A percentile compares a stretch with the other conserved stretches of the same genome.
Evolutionary conservation across 2,113 vertebrate species (phyloP).

Genomic region (Scophthalmus maximus): DNA sequence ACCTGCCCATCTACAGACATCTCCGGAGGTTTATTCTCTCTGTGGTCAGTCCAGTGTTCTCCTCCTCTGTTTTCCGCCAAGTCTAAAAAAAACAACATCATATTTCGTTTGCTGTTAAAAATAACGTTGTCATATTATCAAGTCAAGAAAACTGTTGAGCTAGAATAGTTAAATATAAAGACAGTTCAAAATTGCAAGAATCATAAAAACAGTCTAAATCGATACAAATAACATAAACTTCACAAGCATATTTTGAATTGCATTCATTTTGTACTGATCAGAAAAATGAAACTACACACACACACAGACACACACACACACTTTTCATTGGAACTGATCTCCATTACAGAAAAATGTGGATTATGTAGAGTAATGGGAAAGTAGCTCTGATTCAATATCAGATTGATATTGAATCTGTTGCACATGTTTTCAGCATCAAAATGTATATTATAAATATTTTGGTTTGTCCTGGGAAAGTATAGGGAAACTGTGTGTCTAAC

Average conservation of each 20-base stretch:
- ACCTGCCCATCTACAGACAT: slow-evolving; percentile 95
- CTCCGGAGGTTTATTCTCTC: slow-evolving; percentile 96
- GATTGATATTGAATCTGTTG: neutral
- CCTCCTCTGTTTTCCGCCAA: neutral
- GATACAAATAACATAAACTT: too few relatives aligned
- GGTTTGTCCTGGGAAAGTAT: neutral
- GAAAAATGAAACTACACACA: too few relatives aligned
- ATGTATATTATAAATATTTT: neutral
- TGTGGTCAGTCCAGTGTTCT: slow-evolving; percentile 85
- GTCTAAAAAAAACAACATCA: neutral
- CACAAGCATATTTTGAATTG: too few relatives aligned
- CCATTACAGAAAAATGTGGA: neutral
- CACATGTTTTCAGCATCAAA: neutral
- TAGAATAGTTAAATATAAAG: too few relatives aligned
- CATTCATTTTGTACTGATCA: too few relatives aligned
- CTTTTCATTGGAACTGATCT: neutral
- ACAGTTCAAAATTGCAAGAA: too few relatives aligned
- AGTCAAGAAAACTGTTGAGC: neutral
- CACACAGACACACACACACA: too few relatives aligned
- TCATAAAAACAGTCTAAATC: too few relatives aligned
- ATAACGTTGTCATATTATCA: neutral
- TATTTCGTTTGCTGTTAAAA: neutral
- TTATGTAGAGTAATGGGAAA: neutral
- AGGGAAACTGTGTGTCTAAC: neutral
- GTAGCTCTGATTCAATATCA: neutral